Evolutionary conservation across 2,113 vertebrate species (phyloP).

Genomic region (Mohoua ochrocephala): DNA sequence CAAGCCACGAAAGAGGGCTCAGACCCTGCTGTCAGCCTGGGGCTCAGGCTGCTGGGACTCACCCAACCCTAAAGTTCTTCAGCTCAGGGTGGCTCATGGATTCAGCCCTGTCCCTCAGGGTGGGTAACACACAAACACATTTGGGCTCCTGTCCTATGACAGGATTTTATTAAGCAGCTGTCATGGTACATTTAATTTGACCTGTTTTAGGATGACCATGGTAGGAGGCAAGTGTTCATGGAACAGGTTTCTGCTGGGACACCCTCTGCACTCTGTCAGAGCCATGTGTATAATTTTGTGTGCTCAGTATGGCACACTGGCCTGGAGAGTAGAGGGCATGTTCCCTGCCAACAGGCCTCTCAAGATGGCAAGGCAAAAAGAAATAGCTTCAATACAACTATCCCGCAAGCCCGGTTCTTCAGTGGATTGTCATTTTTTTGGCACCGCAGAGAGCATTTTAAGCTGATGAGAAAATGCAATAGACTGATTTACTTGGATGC

Average conservation of each 20-base stretch:
- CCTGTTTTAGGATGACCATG: background rate
- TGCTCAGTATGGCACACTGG: background rate
- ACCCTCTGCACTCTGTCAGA: background rate
- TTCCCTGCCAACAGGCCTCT: conserved; percentile 8
- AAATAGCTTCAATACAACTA: conserved; percentile 16
- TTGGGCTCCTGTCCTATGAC: background rate
- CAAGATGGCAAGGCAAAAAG: conserved; percentile 4
- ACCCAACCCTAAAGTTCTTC: background rate
- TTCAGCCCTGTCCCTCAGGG: background rate
- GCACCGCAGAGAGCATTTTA: background rate
- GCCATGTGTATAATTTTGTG: background rate
- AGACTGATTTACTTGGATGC: conserved; percentile 58
- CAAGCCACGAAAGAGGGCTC: background rate
- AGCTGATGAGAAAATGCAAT: conserved; percentile 42
- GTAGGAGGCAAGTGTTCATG: background rate
- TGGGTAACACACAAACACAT: background rate
- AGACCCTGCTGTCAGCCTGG: background rate
- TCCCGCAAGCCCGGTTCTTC: background rate
- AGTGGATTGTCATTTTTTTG: conserved; percentile 47
- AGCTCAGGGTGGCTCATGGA: background rate
- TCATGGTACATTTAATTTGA: background rate
- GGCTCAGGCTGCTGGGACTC: background rate
- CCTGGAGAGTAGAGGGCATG: background rate
- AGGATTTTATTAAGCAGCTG: background rate
- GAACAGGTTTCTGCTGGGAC: background rate